Base-by-base conservation (phyloP, 2,113 vertebrate genomes). In the Pipa parva region DNA sequence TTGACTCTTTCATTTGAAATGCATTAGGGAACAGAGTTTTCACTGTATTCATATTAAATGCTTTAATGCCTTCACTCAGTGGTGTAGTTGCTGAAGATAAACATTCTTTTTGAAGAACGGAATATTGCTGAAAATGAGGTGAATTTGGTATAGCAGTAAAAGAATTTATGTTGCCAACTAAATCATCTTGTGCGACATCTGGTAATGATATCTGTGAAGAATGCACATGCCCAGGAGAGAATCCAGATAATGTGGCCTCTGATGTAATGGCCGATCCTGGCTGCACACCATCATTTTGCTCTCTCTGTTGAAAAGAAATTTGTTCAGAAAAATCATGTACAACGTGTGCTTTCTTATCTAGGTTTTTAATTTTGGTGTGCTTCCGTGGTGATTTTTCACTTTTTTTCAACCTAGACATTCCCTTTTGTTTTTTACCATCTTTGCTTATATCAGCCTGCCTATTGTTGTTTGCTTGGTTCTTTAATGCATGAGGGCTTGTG, bases 401-500 rank as follows among this genome's bases (percentile, higher is more conserved):
- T 0, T 33, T 18, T 88, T 88, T 93, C 63, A 81, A 82, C 76
- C 77, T 86, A 76, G 76, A 55, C 80, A 90, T 70, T 75, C 75
- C 74, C 80, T 85, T 66, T 77, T 80, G 72, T 85, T 78, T 77
- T 72, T 81, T 88, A 24, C 74, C 77, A 56, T 82, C 80, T 55
- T 81, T 87, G 54, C 46, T 26, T 58, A 72, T 87, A 66, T 70
- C 72, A 21, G 75, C 58, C 54, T 85, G 81, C 76, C 73, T 94
- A 21, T 74, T 52, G 75, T 79, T 90, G 66, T 78, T 90, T 76
- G 82, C 89, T 81, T 87, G 93, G 74, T 88, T 89, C 46, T 74
- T 76, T 65, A 78, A 74, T 25, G 76, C 64, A 70, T 81, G 28
- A 21, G 82, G 66, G 28, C 74, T 78, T 55, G 64, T 51, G 67